A percentile compares a stretch with the other conserved stretches of the same genome.
Evolutionary conservation across 2,888 invertebrate species (phyloP).

Genomic region (Eilema griseolum): DNA sequence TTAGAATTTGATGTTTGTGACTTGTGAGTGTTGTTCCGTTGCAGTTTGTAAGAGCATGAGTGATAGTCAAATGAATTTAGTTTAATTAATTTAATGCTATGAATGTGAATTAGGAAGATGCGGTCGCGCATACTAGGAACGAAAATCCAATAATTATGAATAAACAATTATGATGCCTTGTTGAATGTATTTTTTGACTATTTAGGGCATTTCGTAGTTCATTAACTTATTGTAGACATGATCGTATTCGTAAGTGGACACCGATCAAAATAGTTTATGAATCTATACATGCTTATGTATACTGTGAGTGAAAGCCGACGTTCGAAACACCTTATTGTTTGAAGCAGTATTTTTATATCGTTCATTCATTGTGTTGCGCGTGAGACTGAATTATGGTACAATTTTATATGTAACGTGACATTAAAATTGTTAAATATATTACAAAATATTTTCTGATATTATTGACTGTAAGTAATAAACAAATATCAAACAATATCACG

Average conservation of each 20-base stretch:
- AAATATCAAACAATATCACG: slow-evolving; percentile 62
- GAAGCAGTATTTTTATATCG: slow-evolving; percentile 84
- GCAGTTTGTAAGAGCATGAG: slow-evolving; percentile 77
- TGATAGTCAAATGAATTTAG: slow-evolving; percentile 86
- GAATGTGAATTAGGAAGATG: slow-evolving; percentile 84
- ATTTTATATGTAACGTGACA: slow-evolving; percentile 75
- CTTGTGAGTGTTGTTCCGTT: slow-evolving; percentile 77
- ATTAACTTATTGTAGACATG: slow-evolving; percentile 84
- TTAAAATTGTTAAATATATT: slow-evolving; percentile 59
- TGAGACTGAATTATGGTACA: slow-evolving; percentile 85
- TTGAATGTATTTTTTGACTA: slow-evolving; percentile 82
- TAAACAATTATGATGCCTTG: slow-evolving; percentile 81
- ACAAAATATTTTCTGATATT: slow-evolving; percentile 76
- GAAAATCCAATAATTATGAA: slow-evolving; percentile 86
- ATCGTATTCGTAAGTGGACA: slow-evolving; percentile 76
- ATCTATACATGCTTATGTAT: slow-evolving; percentile 63
- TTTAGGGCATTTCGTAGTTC: slow-evolving; percentile 85
- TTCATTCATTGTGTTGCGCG: slow-evolving; percentile 82
- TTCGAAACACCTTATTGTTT: slow-evolving; percentile 71
- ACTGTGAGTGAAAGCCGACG: slow-evolving; percentile 62
- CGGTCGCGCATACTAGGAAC: slow-evolving; percentile 87
- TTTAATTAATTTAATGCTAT: slow-evolving; percentile 83
- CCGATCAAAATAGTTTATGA: slow-evolving; percentile 81
- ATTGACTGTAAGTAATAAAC: slow-evolving; percentile 60
- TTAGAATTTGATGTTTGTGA: slow-evolving; percentile 84